Conservation (phyloP, 1,140 invertebrate genomes). For the Hestina assimilis region DNA sequence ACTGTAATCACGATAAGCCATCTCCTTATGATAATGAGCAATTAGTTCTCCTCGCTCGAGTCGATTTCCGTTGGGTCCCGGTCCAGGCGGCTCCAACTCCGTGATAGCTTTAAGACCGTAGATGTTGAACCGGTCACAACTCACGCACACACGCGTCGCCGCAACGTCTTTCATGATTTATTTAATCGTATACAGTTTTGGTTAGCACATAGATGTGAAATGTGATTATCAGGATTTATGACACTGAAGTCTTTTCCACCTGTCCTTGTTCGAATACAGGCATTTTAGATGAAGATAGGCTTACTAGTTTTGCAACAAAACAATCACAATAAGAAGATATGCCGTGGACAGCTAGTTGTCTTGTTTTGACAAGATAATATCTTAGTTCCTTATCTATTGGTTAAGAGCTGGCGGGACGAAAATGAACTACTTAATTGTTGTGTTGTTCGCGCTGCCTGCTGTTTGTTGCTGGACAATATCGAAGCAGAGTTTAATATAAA, state of each 20-base stretch:
- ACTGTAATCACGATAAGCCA: slow-evolving; percentile 1
- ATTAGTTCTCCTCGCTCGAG: neutral
- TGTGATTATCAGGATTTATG: neutral
- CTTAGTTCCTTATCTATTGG: no score
- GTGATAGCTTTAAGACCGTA: neutral
- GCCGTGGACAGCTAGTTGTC: neutral
- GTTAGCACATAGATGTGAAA: neutral
- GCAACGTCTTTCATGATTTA: neutral
- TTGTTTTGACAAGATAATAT: neutral
- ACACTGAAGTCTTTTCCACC: neutral
- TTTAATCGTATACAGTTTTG: slow-evolving; percentile 1
- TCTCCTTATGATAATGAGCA: neutral
- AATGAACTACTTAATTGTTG: no score
- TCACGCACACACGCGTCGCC: neutral
- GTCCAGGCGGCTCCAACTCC: neutral
- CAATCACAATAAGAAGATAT: neutral
- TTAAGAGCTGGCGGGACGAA: no score
- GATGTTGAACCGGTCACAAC: neutral
- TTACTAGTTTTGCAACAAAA: neutral
- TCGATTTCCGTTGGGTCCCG: neutral
- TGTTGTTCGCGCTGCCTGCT: no score
- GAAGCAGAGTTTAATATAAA: neutral
- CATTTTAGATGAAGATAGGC: neutral
- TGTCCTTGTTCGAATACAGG: neutral
- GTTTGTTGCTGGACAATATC: no score